Evolutionary conservation across 2,113 vertebrate species (phyloP).

Genomic region (Sminthopsis crassicaudata): DNA sequence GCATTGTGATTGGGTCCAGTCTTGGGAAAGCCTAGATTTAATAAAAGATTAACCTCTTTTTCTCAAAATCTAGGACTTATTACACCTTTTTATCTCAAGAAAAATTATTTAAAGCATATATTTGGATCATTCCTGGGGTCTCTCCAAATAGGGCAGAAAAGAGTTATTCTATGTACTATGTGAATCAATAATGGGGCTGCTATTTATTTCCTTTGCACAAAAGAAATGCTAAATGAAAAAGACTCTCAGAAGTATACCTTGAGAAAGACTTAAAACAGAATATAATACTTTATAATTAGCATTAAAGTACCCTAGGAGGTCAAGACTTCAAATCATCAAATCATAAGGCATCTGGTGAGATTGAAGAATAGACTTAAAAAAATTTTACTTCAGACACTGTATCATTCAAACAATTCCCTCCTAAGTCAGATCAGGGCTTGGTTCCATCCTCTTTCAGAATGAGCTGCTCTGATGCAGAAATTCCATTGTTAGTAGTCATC

Average conservation of each 20-base stretch:
- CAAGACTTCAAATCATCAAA: not conserved
- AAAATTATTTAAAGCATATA: not conserved
- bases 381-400: not conserved
- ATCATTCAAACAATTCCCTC: not conserved
- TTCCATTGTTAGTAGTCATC: not conserved
- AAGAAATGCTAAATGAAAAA: not conserved
- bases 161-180: not conserved
- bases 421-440: not conserved
- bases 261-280: not conserved
- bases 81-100: not conserved
- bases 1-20: not conserved
- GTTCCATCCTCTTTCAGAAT: not conserved
- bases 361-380: not conserved
- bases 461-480: not conserved
- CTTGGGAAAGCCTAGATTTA: not conserved
- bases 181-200: not conserved
- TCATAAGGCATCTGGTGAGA: not conserved
- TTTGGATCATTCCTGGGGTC: not conserved
- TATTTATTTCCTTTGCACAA: not conserved
- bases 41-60: not conserved
- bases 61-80: not conserved
- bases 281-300: not conserved
- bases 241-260: not conserved
- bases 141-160: not conserved
- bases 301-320: not conserved